Percentiles rank a stretch among this genome's conserved stretches.
Evolutionary conservation across 2,113 vertebrate species (phyloP).

Genomic region (Oryzias javanicus): DNA sequence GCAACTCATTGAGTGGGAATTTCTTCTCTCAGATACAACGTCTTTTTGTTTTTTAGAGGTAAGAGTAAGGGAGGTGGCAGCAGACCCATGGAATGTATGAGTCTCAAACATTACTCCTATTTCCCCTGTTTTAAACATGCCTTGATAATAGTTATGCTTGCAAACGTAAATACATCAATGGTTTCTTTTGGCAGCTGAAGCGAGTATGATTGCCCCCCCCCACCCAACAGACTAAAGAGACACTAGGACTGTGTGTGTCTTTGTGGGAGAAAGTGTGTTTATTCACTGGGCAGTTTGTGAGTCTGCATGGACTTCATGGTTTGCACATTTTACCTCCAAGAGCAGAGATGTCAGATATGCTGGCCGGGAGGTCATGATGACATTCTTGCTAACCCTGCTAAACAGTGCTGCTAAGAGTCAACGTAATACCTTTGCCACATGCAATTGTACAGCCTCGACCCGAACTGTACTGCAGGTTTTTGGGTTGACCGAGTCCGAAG

Average conservation of each 20-base stretch:
- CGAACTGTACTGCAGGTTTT: no score
- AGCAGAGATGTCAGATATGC: no score
- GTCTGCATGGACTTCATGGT: slow-evolving; percentile 15
- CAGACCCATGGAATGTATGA: slow-evolving; percentile 60
- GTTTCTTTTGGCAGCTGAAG: slow-evolving; percentile 53
- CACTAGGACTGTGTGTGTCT: slow-evolving; percentile 41
- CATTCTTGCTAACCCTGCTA: slow-evolving; percentile 21
- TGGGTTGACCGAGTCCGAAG: no score
- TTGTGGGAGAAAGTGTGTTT: slow-evolving; percentile 31
- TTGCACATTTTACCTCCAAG: slow-evolving; percentile 33
- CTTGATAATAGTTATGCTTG: slow-evolving; percentile 63
- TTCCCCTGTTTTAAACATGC: slow-evolving; percentile 43
- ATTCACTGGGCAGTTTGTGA: slow-evolving; percentile 32
- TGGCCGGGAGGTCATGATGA: slow-evolving; percentile 8
- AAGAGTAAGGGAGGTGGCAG: not conserved
- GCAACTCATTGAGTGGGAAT: slow-evolving; percentile 33
- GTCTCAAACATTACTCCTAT: slow-evolving; percentile 47
- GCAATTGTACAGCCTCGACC: no score
- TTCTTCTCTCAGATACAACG: slow-evolving; percentile 59
- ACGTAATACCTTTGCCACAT: no score
- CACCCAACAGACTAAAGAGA: slow-evolving; percentile 35
- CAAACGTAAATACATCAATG: slow-evolving; percentile 56
- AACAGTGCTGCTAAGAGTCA: slow-evolving; percentile 26
- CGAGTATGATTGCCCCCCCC: slow-evolving; percentile 33
- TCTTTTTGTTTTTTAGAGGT: slow-evolving; percentile 62